Base-by-base conservation (phyloP, 2,113 vertebrate species). In the Phocoena phocoena region DNA sequence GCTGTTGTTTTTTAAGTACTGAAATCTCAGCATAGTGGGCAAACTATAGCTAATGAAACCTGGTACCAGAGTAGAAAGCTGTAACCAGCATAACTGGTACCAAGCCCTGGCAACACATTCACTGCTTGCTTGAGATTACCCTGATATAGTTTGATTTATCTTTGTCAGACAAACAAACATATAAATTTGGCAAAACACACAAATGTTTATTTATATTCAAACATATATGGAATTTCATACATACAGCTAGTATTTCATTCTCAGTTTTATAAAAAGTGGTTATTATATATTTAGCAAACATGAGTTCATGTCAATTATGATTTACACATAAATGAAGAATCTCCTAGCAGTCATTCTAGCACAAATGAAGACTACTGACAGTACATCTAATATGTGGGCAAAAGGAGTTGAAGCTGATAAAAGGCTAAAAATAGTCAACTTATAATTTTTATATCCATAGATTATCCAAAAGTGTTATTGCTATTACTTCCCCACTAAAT, bases 1-100 rank as follows among this genome's bases (percentile, higher is more conserved):
- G 4, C 13, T 65, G 23, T 20, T 62, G 6, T 15, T 62, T 58
- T 26, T 15, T 17, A 60, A 26, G 20, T 5, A 5, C 8, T 8
- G 20, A 23, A 2, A 0, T 41, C 44, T 47, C 68, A 36, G 63
- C 15, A 1, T 18, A 7, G 21, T 38, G 21, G 68, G 41, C 15
- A 41, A 71, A 23, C 70, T 1, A 1, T 8, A 79, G 89, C 63
- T 80, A 33, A 53, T 4, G 13, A 55, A n/a, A 50, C 38, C 9
- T 15, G 15, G 23, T 8, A 8, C 41, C 58, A 6, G 63, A 33
- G 0, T 3, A 60, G 41, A 15, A 65, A 36, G 83, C 13, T 25
- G 0, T 2, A 5, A 1, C 23, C 47, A 8, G 62, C 44, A 1
- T 6, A 1, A 23, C 23, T n/a, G 21, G 55, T 68, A 0, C 10